Conservation (phyloP, 2,113 vertebrate species). For the Dermatemys mawii region DNA sequence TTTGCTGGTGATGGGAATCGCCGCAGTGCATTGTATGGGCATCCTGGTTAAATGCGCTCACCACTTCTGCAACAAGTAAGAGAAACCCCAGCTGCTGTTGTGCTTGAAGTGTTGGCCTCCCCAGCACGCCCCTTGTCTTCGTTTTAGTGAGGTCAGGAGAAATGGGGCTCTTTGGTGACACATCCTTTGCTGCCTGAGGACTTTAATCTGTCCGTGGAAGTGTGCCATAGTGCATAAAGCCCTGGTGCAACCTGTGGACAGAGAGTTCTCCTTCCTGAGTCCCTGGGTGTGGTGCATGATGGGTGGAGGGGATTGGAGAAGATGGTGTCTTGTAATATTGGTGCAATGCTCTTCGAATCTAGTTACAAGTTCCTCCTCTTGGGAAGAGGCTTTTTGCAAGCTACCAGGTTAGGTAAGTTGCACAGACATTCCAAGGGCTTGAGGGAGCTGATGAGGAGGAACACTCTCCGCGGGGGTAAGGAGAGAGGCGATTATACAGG, state of each 20-base stretch:
- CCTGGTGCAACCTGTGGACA: not conserved
- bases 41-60: slow-evolving; percentile 93
- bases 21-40: slow-evolving; percentile 95
- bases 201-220: not conserved
- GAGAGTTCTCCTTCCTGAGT: not conserved
- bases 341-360: no score
- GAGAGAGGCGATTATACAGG: not conserved
- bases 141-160: not conserved
- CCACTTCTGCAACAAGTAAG: slow-evolving; percentile 93
- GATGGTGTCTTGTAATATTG: not conserved
- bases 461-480: not conserved
- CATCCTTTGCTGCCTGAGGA: not conserved
- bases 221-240: not conserved
- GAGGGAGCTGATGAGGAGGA: not conserved
- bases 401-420: not conserved
- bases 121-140: no score
- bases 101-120: not conserved
- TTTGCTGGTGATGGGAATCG: slow-evolving; percentile 88
- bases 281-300: not conserved
- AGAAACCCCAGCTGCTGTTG: not conserved
- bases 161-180: not conserved
- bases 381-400: not conserved
- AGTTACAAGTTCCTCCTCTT: not conserved
- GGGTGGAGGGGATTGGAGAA: not conserved
- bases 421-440: not conserved